A percentile compares a stretch with the other conserved stretches of the same genome.
These are phyloP conservation scores for Craniophora ligustri DNA, from an alignment of 2,888 invertebrate genomes.

Conservation along the genomic window DNA sequence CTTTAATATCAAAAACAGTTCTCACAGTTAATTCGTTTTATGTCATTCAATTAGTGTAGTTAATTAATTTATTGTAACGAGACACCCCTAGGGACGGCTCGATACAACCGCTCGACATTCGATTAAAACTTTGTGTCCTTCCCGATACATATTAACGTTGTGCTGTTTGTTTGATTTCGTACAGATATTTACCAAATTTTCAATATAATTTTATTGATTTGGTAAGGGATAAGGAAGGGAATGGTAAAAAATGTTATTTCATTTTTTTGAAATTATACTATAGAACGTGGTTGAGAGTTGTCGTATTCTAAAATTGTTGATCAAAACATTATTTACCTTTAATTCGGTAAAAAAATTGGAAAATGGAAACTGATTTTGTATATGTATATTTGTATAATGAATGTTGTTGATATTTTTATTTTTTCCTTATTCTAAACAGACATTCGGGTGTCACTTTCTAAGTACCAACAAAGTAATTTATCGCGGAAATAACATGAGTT, in stretches of 20 bases:
- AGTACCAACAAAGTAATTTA: too few species aligned
- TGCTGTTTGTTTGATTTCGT: constrained; percentile 48
- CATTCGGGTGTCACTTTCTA: too few species aligned
- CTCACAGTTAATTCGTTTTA: constrained; percentile 64
- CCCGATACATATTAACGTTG: constrained; percentile 47
- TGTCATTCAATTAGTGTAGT: constrained; percentile 72
- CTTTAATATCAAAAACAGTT: constrained; percentile 56
- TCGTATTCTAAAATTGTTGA: neutral
- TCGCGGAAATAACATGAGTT: too few species aligned
- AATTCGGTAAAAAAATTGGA: too few species aligned
- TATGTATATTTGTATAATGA: too few species aligned
- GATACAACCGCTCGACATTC: constrained; percentile 60
- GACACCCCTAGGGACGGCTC: constrained; percentile 56
- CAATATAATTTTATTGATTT: constrained; percentile 46
- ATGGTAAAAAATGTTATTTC: too few species aligned
- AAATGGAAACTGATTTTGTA: too few species aligned
- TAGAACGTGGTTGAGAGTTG: constrained; percentile 22
- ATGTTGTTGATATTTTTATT: too few species aligned
- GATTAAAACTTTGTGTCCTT: constrained; percentile 69
- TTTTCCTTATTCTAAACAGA: too few species aligned
- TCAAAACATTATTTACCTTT: too few species aligned
- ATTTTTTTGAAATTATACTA: constrained; percentile 22
- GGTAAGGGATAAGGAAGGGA: too few species aligned
- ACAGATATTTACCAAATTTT: constrained; percentile 46
- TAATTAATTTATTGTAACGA: constrained; percentile 73